Evolutionary conservation across 2,797 vertebrate genomes (phyloP).

Genomic region (Siniperca undulata): DNA sequence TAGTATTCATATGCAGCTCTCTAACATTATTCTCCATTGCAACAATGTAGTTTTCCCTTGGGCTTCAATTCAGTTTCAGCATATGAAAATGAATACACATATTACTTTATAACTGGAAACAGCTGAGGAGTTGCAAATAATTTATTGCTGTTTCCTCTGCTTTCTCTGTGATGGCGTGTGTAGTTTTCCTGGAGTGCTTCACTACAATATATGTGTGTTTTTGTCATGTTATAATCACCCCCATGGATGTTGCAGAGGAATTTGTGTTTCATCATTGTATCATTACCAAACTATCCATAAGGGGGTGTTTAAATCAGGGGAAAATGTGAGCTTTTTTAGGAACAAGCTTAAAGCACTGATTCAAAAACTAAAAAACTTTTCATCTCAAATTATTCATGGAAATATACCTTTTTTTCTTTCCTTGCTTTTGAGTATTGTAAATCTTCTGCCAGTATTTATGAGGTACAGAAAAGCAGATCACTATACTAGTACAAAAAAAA

Average conservation of each 20-base stretch:
- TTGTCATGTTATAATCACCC: slow-evolving; percentile 1
- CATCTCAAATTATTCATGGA: not conserved
- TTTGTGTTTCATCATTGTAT: slow-evolving; percentile 10
- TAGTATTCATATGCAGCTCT: not conserved
- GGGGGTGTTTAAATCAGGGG: not conserved
- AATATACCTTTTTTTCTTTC: no score
- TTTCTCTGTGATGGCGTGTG: not conserved
- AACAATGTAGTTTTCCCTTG: slow-evolving; percentile 1
- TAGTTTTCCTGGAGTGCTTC: not conserved
- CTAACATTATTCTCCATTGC: not conserved
- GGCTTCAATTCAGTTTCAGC: slow-evolving; percentile 25
- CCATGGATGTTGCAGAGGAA: not conserved
- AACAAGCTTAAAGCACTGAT: not conserved
- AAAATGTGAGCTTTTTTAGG: not conserved
- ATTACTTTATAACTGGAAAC: slow-evolving; percentile 33
- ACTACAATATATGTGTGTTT: not conserved
- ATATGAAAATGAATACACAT: slow-evolving; percentile 17
- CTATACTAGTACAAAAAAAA: not conserved
- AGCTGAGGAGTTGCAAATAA: slow-evolving; percentile 14
- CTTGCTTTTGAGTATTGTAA: not conserved
- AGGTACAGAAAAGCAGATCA: not conserved
- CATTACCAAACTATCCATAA: not conserved
- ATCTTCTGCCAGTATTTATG: not conserved
- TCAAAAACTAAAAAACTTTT: not conserved
- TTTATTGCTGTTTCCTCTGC: slow-evolving; percentile 2